Base-by-base conservation (phyloP, 92 coral and sea anemone species). In the Scolanthus callimorphus region DNA sequence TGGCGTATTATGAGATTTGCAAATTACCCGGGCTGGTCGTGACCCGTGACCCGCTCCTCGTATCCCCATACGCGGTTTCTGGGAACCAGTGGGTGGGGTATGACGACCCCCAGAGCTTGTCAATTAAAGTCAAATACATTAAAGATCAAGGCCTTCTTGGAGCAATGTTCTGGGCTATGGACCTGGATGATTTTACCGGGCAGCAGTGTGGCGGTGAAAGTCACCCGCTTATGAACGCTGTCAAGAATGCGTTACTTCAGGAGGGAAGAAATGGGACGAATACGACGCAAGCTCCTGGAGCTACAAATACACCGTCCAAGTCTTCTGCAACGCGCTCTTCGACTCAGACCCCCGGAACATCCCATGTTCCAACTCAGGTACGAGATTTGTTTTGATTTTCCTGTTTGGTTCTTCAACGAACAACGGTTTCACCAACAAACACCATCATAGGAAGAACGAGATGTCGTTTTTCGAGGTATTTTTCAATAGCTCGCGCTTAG, bases 221-320 rank as follows among this genome's bases (percentile, higher is more conserved):
- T 47, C 60, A 60, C 46, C 77, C 77, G 30, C 34, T 70, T 20
- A 20, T 70, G 21, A 29, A 21, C 8, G 51, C 77, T 9, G 77
- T 70, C 3, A 46, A 64, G 2, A 31, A 64, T 2, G 34, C 58
- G 20, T 34, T 70, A 4, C 49, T 49, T 11, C n/a, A n/a, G n/a
- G n/a, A n/a, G n/a, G n/a, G n/a, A n/a, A n/a, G n/a, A n/a, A n/a
- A n/a, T n/a, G 59, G 62, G 9, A 48, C 53, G 19, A 6, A 6
- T 34, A 6, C 43, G 43, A 34, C 43, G 9, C 43, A 34, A 15
- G 43, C 43, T 34, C 43, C 43, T 15, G 43, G 9, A 34, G 15
- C 9, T 15, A 34, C 43, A 15, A 6, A 34, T 6, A 6, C 43
- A 6, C 43, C 43, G 6, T 6, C 43, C 9, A 6, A 34, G 43